A percentile compares a stretch with the other conserved stretches of the same genome.
Conservation (phyloP, 2,113 vertebrate genomes). For the Burhinus bistriatus region DNA sequence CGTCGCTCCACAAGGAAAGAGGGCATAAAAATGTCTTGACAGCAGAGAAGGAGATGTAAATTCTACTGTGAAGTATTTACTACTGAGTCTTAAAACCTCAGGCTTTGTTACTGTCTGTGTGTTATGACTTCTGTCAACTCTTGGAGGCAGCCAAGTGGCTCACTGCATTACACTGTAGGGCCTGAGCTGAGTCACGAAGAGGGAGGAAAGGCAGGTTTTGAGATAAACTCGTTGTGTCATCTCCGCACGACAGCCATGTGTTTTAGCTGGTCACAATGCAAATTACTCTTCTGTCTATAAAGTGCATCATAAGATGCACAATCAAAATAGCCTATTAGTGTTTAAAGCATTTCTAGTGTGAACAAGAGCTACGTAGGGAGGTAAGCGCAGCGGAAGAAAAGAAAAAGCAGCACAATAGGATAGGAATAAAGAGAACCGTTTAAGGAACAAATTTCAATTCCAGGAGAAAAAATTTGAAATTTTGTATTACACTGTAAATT, state of each 20-base stretch:
- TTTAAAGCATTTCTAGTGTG: neutral
- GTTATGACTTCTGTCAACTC: neutral
- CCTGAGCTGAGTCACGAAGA: neutral
- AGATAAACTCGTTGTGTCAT: neutral
- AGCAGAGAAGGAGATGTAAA: neutral
- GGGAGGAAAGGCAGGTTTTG: neutral
- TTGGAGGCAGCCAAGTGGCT: neutral
- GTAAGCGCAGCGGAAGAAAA: neutral
- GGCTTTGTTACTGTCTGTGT: neutral
- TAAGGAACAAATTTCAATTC: neutral
- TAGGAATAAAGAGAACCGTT: neutral
- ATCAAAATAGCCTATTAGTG: neutral
- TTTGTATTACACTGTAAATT: neutral
- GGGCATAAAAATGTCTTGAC: neutral
- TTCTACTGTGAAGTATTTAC: neutral
- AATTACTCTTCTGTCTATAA: neutral
- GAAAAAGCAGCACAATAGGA: neutral
- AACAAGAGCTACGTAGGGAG: neutral
- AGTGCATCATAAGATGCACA: too few relatives aligned
- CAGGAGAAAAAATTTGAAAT: neutral
- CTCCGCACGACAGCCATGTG: neutral
- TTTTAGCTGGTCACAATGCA: neutral
- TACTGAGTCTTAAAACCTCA: neutral
- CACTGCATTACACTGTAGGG: neutral
- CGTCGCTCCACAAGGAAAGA: fast-evolving